Percentiles rank a stretch among this genome's conserved stretches.
These are phyloP conservation scores for Thymallus thymallus DNA, from an alignment of 2,113 vertebrate genomes.

Conservation along the genomic window DNA sequence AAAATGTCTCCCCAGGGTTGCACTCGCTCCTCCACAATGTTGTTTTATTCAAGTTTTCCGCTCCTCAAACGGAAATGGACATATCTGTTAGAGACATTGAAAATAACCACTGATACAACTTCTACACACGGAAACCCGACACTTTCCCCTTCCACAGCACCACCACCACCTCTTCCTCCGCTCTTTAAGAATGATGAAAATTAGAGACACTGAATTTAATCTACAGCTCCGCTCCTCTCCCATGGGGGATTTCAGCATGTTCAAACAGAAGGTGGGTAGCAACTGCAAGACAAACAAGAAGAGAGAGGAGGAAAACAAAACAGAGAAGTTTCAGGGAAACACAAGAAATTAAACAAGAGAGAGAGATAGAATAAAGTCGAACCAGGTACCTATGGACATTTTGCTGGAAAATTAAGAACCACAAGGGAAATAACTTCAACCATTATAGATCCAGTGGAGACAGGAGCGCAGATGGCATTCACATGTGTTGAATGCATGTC, in stretches of 20 bases:
- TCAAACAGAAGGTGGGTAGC: constrained; percentile 20
- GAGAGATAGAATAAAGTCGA: constrained; percentile 5
- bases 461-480: constrained; percentile 59
- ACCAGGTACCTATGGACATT: constrained; percentile 52
- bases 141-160: constrained; percentile 8
- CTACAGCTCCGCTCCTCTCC: constrained; percentile 22
- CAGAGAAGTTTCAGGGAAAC: constrained; percentile 24
- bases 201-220: constrained; percentile 28
- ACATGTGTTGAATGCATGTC: constrained; percentile 51
- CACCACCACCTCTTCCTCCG: constrained; percentile 26
- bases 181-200: constrained; percentile 39
- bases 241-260: constrained; percentile 10
- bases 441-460: constrained; percentile 50
- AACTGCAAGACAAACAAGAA: constrained; percentile 16
- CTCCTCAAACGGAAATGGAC: constrained; percentile 28
- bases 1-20: constrained; percentile 53
- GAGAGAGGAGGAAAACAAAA: constrained; percentile 52
- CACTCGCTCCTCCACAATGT: constrained; percentile 38
- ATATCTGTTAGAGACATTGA: constrained; percentile 39
- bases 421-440: constrained; percentile 57
- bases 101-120: constrained; percentile 38
- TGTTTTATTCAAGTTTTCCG: constrained; percentile 27
- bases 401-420: constrained; percentile 55
- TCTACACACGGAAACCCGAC: constrained; percentile 36
- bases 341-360: constrained; percentile 36